A percentile compares a stretch with the other conserved stretches of the same genome.
These are phyloP conservation scores for Cecidostiba fungosa DNA, from an alignment of 2,888 invertebrate species.

Conservation along the genomic window DNA sequence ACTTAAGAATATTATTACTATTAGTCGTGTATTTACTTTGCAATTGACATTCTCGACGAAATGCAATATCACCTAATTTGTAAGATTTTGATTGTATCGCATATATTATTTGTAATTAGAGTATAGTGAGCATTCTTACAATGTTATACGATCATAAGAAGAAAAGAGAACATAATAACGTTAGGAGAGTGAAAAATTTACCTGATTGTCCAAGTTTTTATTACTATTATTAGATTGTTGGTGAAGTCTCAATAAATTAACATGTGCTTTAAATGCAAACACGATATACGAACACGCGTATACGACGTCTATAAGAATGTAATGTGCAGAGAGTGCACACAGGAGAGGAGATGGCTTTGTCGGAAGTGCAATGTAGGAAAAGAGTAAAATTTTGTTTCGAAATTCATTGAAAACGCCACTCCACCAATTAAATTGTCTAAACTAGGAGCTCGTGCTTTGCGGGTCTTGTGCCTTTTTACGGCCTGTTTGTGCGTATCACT, in stretches of 20 bases:
- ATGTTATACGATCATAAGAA: constrained; percentile 22
- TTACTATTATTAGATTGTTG: not conserved
- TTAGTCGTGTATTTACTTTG: constrained; percentile 11
- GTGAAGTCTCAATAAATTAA: constrained; percentile 4
- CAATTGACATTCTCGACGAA: constrained; percentile 6
- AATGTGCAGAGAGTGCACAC: not conserved
- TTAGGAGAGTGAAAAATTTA: constrained; percentile 1
- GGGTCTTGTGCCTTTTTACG: constrained; percentile 77
- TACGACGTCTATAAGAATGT: constrained; percentile 35
- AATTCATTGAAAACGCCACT: not conserved
- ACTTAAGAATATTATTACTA: not conserved
- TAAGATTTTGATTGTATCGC: constrained; percentile 38
- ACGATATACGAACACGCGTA: constrained; percentile 35
- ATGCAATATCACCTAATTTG: constrained; percentile 17
- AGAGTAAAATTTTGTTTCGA: not conserved
- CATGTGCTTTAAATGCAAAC: constrained; percentile 26
- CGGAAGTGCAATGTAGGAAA: constrained; percentile 48
- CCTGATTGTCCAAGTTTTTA: constrained; percentile 19
- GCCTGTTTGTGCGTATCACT: constrained; percentile 70
- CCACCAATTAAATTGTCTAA: constrained; percentile 31
- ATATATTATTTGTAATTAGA: constrained; percentile 4
- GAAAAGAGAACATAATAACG: not conserved
- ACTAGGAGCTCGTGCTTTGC: constrained; percentile 71
- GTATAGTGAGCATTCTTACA: constrained; percentile 1
- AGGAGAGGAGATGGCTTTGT: constrained; percentile 16